These are phyloP conservation scores for Hassar affinis DNA, from an alignment of 2,113 vertebrate genomes.

Conservation along the genomic window DNA sequence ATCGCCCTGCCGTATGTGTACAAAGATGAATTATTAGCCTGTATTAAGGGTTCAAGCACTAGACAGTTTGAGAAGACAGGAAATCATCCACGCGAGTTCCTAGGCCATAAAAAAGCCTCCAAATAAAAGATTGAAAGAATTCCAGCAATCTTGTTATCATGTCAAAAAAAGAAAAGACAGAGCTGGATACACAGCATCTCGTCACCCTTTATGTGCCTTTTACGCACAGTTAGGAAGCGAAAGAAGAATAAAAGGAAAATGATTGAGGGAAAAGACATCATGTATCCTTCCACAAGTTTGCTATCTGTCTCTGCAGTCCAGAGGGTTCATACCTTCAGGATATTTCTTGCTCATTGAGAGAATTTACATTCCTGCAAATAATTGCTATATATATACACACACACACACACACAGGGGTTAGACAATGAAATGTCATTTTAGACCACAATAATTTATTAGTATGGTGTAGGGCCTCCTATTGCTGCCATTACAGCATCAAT, in stretches of 20 bases:
- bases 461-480: too few species aligned
- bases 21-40: background rate
- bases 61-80: background rate
- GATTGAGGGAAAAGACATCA: constrained; percentile 4
- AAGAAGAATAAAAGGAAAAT: constrained; percentile 12
- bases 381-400: too few species aligned
- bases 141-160: constrained; percentile 18
- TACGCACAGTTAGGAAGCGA: constrained; percentile 8
- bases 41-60: background rate
- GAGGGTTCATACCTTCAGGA: background rate
- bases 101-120: background rate
- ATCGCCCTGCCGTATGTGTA: too few species aligned
- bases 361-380: constrained; percentile 2
- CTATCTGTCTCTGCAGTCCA: constrained; percentile 6
- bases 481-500: too few species aligned
- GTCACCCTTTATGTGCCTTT: background rate
- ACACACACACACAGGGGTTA: too few species aligned
- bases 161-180: constrained; percentile 5
- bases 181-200: background rate
- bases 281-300: constrained; percentile 14
- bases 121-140: constrained; percentile 10
- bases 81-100: background rate
- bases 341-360: background rate
- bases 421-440: too few species aligned
- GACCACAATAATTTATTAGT: too few species aligned